These are phyloP conservation scores for Xestia rhomboidea DNA, from an alignment of 2,888 invertebrate species.

Conservation along the genomic window DNA sequence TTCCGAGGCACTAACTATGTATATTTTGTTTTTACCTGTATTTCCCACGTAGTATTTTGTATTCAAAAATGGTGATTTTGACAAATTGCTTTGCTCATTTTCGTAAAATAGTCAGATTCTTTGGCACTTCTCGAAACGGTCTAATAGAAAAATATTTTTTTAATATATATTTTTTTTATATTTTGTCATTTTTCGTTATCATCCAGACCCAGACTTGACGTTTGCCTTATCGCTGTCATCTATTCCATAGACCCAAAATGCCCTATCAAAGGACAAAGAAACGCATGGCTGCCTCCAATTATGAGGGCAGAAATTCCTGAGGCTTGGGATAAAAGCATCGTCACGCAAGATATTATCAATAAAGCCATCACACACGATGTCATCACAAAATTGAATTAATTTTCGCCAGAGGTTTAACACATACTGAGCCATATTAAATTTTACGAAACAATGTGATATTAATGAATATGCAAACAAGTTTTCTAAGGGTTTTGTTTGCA, in stretches of 20 bases:
- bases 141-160: too few relatives aligned
- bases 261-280: slow-evolving; percentile 55
- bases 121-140: neutral
- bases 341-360: slow-evolving; percentile 70
- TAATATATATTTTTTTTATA: neutral
- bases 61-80: neutral
- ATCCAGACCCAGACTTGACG: neutral
- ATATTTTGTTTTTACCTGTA: neutral
- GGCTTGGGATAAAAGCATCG: slow-evolving; percentile 63
- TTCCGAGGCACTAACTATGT: slow-evolving; percentile 4
- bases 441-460: slow-evolving; percentile 71
- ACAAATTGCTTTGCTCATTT: neutral
- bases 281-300: slow-evolving; percentile 65
- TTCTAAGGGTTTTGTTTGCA: slow-evolving; percentile 61
- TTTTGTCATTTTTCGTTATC: neutral
- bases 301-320: slow-evolving; percentile 61
- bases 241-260: slow-evolving; percentile 37
- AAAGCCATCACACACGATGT: slow-evolving; percentile 61
- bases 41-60: neutral
- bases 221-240: slow-evolving; percentile 17
- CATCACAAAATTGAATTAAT: slow-evolving; percentile 72
- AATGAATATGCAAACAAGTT: slow-evolving; percentile 69
- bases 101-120: neutral
- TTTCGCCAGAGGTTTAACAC: slow-evolving; percentile 58
- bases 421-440: slow-evolving; percentile 71